Base-by-base conservation (phyloP, 1,140 invertebrate species). In the Drosophila suzukii region DNA sequence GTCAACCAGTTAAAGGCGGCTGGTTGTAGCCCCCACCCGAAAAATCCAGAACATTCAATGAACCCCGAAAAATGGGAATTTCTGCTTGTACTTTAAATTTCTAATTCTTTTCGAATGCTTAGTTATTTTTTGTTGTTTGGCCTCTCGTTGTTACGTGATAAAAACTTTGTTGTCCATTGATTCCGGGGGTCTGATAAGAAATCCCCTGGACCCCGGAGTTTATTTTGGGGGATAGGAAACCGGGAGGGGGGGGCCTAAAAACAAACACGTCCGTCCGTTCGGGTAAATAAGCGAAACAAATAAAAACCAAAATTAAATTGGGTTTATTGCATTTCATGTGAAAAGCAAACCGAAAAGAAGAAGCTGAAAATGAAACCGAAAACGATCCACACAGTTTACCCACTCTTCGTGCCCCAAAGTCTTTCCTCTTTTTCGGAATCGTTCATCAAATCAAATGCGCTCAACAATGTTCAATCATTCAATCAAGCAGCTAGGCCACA, bases 241-340 rank as follows among this genome's bases (percentile, higher is more conserved):
- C n/a, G n/a, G n/a, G n/a, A 32, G 15, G 11, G 2, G n/a, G 15
- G 62, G 38, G 15, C 12, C 30, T 1, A 47, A 12, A 50, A 11
- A 36, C 43, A 61, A 57, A 47, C 38, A 60, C 74, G 66, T 75
- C 39, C 56, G 78, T 8, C 47, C 46, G 13, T 51, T 61, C 71
- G 62, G 63, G 83, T 76, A 86, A 86, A 88, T 82, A 86, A 82
- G 75, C 78, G 82, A 76, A 82, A 63, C 79, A 86, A 86, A 88
- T 88, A 88, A 83, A 88, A 84, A 88, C 76, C 78, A 39, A 79
- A 85, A 88, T 84, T 80, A 80, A 89, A 88, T 89, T 83, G 77
- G 77, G 84, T 88, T 88, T 88, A 88, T 88, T 78, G 84, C 84
- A 84, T 88, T 88, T 88, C 84, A 88, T 88, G 84, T 75, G 84